These are phyloP conservation scores for Cylindroiulus punctatus DNA, from an alignment of 2,888 invertebrate species.

Conservation along the genomic window DNA sequence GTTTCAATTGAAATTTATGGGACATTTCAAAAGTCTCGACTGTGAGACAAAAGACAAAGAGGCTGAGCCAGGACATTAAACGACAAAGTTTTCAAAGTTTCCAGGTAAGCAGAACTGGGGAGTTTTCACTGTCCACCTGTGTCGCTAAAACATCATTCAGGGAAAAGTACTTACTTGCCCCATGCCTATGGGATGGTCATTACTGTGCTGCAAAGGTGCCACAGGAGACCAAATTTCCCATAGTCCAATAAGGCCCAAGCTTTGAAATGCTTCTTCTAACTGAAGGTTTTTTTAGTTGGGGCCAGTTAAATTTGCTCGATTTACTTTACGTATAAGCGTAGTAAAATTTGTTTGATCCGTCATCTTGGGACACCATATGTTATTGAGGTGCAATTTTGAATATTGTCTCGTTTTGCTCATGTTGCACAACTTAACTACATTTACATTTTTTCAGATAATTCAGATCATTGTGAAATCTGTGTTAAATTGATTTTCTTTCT, in stretches of 20 bases:
- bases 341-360: too few relatives aligned
- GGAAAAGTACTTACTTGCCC: background rate
- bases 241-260: background rate
- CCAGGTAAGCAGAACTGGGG: conserved; percentile 38
- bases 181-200: background rate
- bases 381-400: too few relatives aligned
- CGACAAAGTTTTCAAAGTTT: background rate
- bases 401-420: too few relatives aligned
- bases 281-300: background rate
- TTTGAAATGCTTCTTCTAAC: background rate
- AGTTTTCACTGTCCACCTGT: conserved; percentile 3
- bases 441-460: too few relatives aligned
- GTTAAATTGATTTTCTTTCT: too few relatives aligned
- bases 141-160: background rate
- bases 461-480: too few relatives aligned
- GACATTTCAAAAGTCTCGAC: conserved; percentile 30
- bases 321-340: too few relatives aligned
- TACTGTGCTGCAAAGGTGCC: background rate
- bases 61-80: background rate
- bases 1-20: background rate
- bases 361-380: too few relatives aligned
- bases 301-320: background rate
- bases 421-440: too few relatives aligned
- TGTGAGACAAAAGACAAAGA: background rate
- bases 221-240: background rate